Base-by-base conservation (phyloP, 2,888 invertebrate genomes). In the Actias luna region DNA sequence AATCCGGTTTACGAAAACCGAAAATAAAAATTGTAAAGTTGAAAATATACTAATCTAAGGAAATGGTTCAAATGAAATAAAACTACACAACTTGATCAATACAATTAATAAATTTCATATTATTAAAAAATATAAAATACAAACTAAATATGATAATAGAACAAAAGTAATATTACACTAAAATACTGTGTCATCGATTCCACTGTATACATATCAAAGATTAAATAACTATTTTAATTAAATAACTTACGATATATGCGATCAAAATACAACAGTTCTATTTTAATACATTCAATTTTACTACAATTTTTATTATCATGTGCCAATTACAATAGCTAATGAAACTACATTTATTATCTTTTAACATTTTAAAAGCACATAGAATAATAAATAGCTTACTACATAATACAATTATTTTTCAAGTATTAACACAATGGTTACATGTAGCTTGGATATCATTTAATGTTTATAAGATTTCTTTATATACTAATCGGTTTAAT, bases 21-120 rank as follows among this genome's bases (percentile, higher is more conserved):
- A 1, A n/a, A 39, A 39, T 16, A 39, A 39, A n/a, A n/a, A n/a
- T 16, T 16, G n/a, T 16, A 39, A 39, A 5, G 39, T 14, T 39
- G 39, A 39, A 14, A 16, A 16, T 16, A 39, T 36, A 16, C 12
- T 33, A 33, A 7, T 22, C 22, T 8, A 14, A 22, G 2, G n/a
- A 29, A 50, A 29, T 63, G 27, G 33, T 60, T 62, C 18, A 65
- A 72, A 71, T 69, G 55, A 74, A 75, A 72, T 67, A 61, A 65
- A 57, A 35, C 52, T 59, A 63, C 50, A 35, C 29, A 33, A 55
- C 55, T 39, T 22, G 46, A 63, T 59, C 27, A 63, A 59, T 63
- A 31, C 52, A 59, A 63, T 59, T 63, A 35, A 42, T 50, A 58
- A 58, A 16, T 61, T 59, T 50, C n/a, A 25, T 50, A 50, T 50